These are phyloP conservation scores for Neoniphon sammara DNA, from an alignment of 2,797 vertebrate species.

Conservation along the genomic window DNA sequence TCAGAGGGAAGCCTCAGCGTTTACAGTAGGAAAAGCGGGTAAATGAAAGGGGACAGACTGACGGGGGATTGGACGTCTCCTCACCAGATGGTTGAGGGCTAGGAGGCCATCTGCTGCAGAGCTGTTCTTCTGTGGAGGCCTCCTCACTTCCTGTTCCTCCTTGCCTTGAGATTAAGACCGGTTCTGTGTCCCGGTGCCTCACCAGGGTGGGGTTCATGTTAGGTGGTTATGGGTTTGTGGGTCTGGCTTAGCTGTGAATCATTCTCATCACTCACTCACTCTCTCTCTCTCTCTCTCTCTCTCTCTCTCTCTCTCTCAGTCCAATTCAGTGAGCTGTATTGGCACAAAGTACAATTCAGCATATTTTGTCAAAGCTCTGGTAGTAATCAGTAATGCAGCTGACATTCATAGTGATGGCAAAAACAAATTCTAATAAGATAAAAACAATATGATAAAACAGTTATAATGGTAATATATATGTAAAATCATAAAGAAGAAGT, in stretches of 20 bases:
- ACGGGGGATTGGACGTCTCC: slow-evolving; percentile 76
- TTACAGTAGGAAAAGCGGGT: slow-evolving; percentile 70
- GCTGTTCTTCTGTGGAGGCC: slow-evolving; percentile 70
- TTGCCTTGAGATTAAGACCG: slow-evolving; percentile 56
- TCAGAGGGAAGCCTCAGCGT: slow-evolving; percentile 31
- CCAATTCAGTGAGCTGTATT: slow-evolving; percentile 31
- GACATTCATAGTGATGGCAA: slow-evolving; percentile 8
- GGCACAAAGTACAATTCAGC: slow-evolving; percentile 11
- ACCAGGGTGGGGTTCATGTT: slow-evolving; percentile 45
- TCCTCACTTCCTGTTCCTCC: slow-evolving; percentile 65
- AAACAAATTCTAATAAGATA: background rate
- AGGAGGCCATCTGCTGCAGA: slow-evolving; percentile 83
- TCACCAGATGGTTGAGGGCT: slow-evolving; percentile 86
- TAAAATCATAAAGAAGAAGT: no score
- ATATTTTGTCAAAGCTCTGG: slow-evolving; percentile 11
- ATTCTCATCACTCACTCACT: background rate
- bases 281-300: background rate
- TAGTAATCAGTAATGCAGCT: no score
- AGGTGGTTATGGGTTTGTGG: slow-evolving; percentile 52
- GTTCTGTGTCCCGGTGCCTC: slow-evolving; percentile 39
- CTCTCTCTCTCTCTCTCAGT: background rate
- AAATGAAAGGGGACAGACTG: slow-evolving; percentile 81
- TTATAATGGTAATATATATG: no score
- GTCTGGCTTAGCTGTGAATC: slow-evolving; percentile 31
- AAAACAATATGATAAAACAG: no score